Percentiles rank a stretch among this genome's conserved stretches.
Conservation (phyloP, 2,888 invertebrate species). For the Cephus runcator region DNA sequence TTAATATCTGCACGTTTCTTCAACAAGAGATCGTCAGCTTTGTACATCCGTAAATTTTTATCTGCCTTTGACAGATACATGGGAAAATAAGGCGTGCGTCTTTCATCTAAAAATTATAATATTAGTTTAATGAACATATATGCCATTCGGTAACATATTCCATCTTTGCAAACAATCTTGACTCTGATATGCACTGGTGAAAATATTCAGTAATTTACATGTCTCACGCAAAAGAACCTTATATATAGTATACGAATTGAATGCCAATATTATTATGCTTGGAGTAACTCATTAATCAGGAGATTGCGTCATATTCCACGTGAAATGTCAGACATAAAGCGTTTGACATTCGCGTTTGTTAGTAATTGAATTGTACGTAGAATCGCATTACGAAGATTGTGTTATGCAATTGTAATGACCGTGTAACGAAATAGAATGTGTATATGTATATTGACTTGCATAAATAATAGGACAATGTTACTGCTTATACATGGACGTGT, state of each 20-base stretch:
- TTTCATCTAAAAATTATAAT: neutral
- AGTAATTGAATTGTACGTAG: neutral
- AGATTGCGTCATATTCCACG: neutral
- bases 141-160: no score
- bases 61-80: neutral
- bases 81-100: neutral
- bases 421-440: neutral
- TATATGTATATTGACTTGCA: neutral
- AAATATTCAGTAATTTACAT: neutral
- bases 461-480: neutral
- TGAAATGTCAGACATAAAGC: neutral
- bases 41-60: neutral
- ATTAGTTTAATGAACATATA: no score
- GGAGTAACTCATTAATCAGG: neutral
- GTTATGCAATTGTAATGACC: neutral
- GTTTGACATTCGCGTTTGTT: neutral
- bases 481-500: neutral
- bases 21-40: neutral
- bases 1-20: neutral
- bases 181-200: no score
- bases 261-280: neutral
- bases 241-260: neutral
- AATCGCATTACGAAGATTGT: neutral
- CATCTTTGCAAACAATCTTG: no score
- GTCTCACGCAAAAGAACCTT: neutral